These are phyloP conservation scores for Neodontobutis hainanensis DNA, from an alignment of 2,113 vertebrate species.

Conservation along the genomic window DNA sequence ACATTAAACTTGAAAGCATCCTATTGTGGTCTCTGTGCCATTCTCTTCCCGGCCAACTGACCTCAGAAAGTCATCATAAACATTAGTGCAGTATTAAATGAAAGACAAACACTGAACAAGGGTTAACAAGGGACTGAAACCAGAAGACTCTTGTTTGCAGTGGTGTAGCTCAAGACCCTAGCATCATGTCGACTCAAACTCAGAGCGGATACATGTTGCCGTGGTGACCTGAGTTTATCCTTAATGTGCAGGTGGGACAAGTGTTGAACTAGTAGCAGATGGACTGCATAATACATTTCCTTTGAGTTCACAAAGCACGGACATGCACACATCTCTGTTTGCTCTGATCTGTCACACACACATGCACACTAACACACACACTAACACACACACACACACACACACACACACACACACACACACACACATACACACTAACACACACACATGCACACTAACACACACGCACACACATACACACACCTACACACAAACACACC, in stretches of 20 bases:
- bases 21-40: too few relatives aligned
- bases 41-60: too few relatives aligned
- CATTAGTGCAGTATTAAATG: too few relatives aligned
- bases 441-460: too few relatives aligned
- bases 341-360: slow-evolving; percentile 20
- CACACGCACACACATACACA: slow-evolving; percentile 2
- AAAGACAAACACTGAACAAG: too few relatives aligned
- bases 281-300: slow-evolving; percentile 44
- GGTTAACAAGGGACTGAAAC: neutral
- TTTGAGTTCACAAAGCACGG: slow-evolving; percentile 23
- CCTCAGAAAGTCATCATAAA: too few relatives aligned
- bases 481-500: too few relatives aligned
- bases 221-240: slow-evolving; percentile 25
- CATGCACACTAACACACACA: neutral
- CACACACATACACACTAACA: too few relatives aligned
- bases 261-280: slow-evolving; percentile 49
- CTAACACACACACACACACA: too few relatives aligned
- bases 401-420: too few relatives aligned
- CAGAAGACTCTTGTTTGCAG: neutral
- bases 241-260: slow-evolving; percentile 40
- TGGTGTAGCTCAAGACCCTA: neutral
- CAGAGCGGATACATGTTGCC: slow-evolving; percentile 32
- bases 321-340: slow-evolving; percentile 23
- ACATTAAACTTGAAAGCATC: too few relatives aligned
- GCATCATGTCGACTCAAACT: slow-evolving; percentile 10